Conservation (phyloP, 2,888 invertebrate genomes). For the Phalera bucephala region DNA sequence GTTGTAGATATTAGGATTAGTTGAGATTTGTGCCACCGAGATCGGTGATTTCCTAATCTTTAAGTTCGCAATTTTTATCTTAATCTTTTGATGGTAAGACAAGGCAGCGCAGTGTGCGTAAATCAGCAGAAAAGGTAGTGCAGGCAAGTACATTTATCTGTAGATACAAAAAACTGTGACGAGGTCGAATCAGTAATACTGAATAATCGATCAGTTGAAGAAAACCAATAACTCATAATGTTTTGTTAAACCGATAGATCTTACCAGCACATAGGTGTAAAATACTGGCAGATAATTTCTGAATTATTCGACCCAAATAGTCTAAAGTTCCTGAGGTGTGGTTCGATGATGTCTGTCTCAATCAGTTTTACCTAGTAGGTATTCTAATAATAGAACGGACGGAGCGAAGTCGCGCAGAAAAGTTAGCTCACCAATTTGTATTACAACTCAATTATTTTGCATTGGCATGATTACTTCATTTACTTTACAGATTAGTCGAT, state of each 20-base stretch:
- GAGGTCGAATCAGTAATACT: conserved; percentile 21
- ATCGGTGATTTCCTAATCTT: conserved; percentile 29
- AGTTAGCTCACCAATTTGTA: conserved; percentile 16
- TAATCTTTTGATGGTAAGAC: conserved; percentile 19
- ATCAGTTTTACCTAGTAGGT: not conserved
- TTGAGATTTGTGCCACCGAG: conserved; percentile 45
- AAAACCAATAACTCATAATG: no score
- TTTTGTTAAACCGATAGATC: no score
- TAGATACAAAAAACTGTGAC: conserved; percentile 23
- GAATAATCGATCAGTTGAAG: conserved; percentile 6
- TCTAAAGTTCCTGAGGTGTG: not conserved
- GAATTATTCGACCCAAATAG: not conserved
- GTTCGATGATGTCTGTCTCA: not conserved
- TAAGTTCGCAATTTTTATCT: conserved; percentile 26
- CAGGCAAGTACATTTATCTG: conserved; percentile 7
- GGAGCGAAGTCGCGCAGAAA: conserved; percentile 2
- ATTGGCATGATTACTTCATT: conserved; percentile 23
- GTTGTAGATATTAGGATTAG: conserved; percentile 48
- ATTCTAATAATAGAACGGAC: not conserved
- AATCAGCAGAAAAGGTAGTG: not conserved
- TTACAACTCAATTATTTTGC: conserved; percentile 21
- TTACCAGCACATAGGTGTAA: no score
- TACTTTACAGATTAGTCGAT: conserved; percentile 22
- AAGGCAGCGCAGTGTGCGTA: conserved; percentile 1
- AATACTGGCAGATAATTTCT: not conserved